Evolutionary conservation across 1,140 invertebrate genomes (phyloP), one percentile per base, ranked within the genome.

Genomic region (Cataglyphis hispanica): DNA sequence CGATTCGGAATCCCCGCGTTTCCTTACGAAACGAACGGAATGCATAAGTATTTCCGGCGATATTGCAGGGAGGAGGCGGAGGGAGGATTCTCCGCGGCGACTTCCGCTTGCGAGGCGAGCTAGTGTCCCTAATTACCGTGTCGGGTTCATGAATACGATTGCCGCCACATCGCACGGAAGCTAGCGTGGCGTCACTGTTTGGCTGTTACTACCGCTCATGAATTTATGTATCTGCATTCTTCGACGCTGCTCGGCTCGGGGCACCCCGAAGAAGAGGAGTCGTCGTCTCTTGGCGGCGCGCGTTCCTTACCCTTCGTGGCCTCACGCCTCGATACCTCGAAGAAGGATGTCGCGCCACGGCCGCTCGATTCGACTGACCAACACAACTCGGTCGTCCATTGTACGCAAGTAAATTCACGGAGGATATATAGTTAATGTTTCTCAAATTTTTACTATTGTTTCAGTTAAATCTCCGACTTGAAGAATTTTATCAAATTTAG

Each of bases 81-180:
- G 93, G 93, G 93, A 94, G 93, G 93, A 94, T 95, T 94, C 94
- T 91, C 91, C 91, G 93, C 91, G 86, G 88, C 92, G 94, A 95
- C 94, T 95, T 95, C 94, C 94, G 94, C 91, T 93, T 93, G 92
- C 87, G 92, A 94, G 92, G 94, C 92, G 93, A 94, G 93, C 93
- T 94, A 95, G 94, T 95, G 94, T 95, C 94, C 94, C 93, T 95
- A 95, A 95, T 95, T 95, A 95, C 94, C 94, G 94, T 94, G 94
- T 95, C 94, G 94, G 78, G 94, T 94, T 95, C 94, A 94, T 95
- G 94, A 95, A 95, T 95, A 95, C 94, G 93, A 95, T 94, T 94
- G 94, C 94, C 89, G 86, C 77, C 86, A 77, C 86, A 77, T 84
- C 67, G 94, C 93, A 95, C 94, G 94, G 94, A 95, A 94, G 93